Evolutionary conservation across 1,140 invertebrate species (phyloP).

Genomic region (Drosophila kanapiae): DNA sequence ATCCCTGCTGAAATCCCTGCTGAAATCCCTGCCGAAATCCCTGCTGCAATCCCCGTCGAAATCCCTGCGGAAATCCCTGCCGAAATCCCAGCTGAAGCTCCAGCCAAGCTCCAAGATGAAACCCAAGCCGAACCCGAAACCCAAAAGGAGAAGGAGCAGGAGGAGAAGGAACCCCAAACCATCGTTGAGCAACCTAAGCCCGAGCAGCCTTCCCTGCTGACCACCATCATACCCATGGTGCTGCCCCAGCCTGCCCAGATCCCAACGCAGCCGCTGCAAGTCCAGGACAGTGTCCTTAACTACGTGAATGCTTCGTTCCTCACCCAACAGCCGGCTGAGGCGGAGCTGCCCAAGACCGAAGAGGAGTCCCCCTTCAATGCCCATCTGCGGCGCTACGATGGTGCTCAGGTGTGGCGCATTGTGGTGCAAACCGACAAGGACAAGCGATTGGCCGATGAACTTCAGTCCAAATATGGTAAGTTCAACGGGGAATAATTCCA

Average conservation of each 20-base stretch:
- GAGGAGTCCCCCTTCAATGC: conserved; percentile 49
- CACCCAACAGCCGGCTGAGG: conserved; percentile 37
- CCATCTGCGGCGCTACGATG: conserved; percentile 85
- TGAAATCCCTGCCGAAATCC: not conserved
- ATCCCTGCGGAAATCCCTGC: not conserved
- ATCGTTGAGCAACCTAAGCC: conserved; percentile 1
- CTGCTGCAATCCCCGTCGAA: not conserved
- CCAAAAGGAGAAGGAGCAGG: not conserved
- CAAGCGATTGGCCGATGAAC: conserved; percentile 74
- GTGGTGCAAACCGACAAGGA: conserved; percentile 85
- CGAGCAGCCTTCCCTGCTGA: conserved; percentile 55
- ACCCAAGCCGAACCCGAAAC: conserved; percentile 2
- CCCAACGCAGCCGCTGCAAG: conserved; percentile 26
- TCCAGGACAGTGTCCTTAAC: conserved; percentile 76
- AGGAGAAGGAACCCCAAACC: not conserved
- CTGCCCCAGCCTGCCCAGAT: conserved; percentile 21
- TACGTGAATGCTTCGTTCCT: conserved; percentile 82
- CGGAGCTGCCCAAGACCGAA: conserved; percentile 35
- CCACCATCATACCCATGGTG: conserved; percentile 70
- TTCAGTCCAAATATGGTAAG: conserved; percentile 83
- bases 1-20: not conserved
- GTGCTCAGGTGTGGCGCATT: conserved; percentile 87
- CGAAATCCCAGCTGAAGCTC: conserved; percentile 1
- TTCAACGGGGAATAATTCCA: not conserved
- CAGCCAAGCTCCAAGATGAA: conserved; percentile 1